Percentiles rank a stretch among this genome's conserved stretches.
Evolutionary conservation across 1,140 invertebrate species (phyloP).

Genomic region (Ceratoteleas bidentatus): DNA sequence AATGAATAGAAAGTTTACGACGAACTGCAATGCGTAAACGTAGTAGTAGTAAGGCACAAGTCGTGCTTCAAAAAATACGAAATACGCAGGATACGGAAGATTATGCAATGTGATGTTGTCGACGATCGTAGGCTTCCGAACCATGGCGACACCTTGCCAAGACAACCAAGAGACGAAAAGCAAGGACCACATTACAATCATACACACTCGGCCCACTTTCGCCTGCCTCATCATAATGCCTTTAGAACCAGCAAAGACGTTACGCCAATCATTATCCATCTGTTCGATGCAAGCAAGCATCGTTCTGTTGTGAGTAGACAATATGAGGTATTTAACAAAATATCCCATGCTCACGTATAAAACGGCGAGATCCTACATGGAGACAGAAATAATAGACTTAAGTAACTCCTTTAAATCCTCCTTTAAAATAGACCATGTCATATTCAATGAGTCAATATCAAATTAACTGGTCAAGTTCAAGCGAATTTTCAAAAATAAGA

Average conservation of each 20-base stretch:
- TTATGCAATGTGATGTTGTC: slow-evolving; percentile 23
- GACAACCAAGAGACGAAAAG: neutral
- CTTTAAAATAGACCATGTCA: too few relatives aligned
- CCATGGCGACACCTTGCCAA: slow-evolving; percentile 12
- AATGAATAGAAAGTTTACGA: neutral
- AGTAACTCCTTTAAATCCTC: too few relatives aligned
- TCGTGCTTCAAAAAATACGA: slow-evolving; percentile 10
- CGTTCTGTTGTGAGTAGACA: neutral
- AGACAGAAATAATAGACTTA: too few relatives aligned
- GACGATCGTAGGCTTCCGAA: neutral
- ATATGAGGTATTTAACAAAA: slow-evolving; percentile 11
- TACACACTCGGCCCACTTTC: neutral
- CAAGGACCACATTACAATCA: neutral
- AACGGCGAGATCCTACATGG: neutral
- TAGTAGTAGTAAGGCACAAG: slow-evolving; percentile 24
- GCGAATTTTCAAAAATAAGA: too few relatives aligned
- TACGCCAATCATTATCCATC: slow-evolving; percentile 16
- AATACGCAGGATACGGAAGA: slow-evolving; percentile 22
- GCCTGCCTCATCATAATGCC: slow-evolving; percentile 30
- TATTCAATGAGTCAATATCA: too few relatives aligned
- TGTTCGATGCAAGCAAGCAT: slow-evolving; percentile 24
- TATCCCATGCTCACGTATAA: slow-evolving; percentile 11
- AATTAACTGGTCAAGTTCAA: too few relatives aligned
- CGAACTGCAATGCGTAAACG: neutral
- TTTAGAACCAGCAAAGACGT: slow-evolving; percentile 4